Evolutionary conservation across 2,113 vertebrate genomes (phyloP), one percentile per base, ranked within the genome.

Genomic region (Dicaeum eximium): DNA sequence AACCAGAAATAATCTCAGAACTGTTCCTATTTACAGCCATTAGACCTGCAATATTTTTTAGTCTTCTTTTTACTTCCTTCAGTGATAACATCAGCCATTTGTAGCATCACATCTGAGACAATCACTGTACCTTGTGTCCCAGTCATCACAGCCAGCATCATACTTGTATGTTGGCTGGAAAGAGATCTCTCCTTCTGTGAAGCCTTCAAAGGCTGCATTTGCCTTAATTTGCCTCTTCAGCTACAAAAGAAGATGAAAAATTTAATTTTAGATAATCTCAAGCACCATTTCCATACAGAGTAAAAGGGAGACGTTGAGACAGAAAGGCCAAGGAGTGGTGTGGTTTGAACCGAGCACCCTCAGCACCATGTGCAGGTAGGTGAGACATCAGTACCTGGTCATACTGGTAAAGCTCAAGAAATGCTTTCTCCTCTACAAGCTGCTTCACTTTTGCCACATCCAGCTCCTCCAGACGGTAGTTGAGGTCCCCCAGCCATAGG

Each of bases 121-220:
- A 51, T 9, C 45, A 15, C 94, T 1, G 42, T 98, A 99, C 99
- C 99, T 99, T 53, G 99, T 99, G 94, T 99, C 99, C 99, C 99
- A 99, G 38, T 98, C 97, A 47, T 99, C 98, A 24, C 99, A 99
- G 83, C 99, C 99, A 4, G 99, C 98, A 79, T 99, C 98, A 7
- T 99, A 99, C 94, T 99, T 99, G 91, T 99, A 99, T 4, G 99
- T 99, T 48, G 99, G 99, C 88, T 99, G 99, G 97, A 99, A 99
- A 21, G 97, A 94, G 83, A 99, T 98, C 64, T 98, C 96, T 62
- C 99, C 99, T 92, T 99, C 99, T 31, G 95, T 97, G 92, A 99
- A 99, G 88, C 98, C 99, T 69, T 98, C 98, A 95, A 99, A 99
- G 72, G 98, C 98, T 19, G 97, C 97, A 57, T 98, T 97, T 45